Conservation (phyloP, 2,113 vertebrate species). For the Diphyllodes magnificus region DNA sequence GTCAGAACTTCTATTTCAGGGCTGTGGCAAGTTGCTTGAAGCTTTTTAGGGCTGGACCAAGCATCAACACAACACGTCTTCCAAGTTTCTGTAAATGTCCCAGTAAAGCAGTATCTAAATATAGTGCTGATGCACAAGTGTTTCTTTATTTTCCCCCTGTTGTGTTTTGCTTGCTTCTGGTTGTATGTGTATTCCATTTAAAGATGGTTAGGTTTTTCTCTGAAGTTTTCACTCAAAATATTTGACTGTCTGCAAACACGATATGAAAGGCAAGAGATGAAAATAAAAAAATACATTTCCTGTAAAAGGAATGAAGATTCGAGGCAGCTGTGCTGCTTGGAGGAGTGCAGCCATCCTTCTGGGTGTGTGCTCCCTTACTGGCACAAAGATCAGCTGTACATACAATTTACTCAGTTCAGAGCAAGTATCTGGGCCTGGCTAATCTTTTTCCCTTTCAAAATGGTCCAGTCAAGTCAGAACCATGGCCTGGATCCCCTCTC, state of each 20-base stretch:
- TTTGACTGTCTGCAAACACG: not conserved
- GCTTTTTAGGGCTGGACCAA: conserved; percentile 44
- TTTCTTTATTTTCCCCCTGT: conserved; percentile 11
- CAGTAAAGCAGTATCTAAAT: conserved; percentile 49
- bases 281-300: conserved; percentile 9
- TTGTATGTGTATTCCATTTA: not conserved
- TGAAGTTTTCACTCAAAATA: conserved; percentile 19
- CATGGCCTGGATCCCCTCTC: not conserved
- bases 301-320: not conserved
- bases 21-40: conserved; percentile 26
- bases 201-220: not conserved
- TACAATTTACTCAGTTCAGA: not conserved
- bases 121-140: conserved; percentile 36
- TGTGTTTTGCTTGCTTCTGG: conserved; percentile 20
- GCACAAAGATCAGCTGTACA: not conserved
- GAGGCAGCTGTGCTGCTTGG: not conserved
- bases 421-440: not conserved
- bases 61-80: conserved; percentile 32
- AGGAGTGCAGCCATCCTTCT: not conserved
- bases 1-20: conserved; percentile 32
- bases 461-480: not conserved
- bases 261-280: not conserved
- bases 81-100: conserved; percentile 48
- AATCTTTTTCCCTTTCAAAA: not conserved
- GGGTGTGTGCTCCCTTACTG: conserved; percentile 12